A percentile compares a stretch with the other conserved stretches of the same genome.
These are phyloP conservation scores for Alcedo quadribrachys DNA, from an alignment of 2,797 vertebrate genomes.

Conservation along the genomic window DNA sequence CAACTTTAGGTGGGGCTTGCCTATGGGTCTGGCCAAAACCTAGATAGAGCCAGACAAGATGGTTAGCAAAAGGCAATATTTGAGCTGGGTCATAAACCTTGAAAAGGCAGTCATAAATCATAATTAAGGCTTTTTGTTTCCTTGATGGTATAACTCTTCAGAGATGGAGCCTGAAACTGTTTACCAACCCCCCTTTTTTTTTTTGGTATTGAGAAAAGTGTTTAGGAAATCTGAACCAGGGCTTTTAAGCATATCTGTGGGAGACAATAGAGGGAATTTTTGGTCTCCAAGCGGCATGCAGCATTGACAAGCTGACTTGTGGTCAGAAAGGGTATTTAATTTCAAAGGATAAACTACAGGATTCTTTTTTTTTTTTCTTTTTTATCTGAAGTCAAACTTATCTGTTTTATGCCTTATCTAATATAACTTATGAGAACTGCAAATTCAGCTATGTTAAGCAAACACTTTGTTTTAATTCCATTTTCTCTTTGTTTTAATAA, in stretches of 20 bases:
- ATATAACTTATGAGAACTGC: slow-evolving; percentile 48
- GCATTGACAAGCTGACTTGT: slow-evolving; percentile 27
- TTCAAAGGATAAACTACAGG: slow-evolving; percentile 46
- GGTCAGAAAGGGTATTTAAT: slow-evolving; percentile 52
- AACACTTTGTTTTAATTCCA: slow-evolving; percentile 44
- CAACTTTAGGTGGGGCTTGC: neutral
- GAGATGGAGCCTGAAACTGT: slow-evolving; percentile 46
- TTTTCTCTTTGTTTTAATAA: slow-evolving; percentile 63
- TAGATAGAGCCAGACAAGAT: neutral
- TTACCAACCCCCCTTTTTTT: slow-evolving; percentile 38
- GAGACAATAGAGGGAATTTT: slow-evolving; percentile 48
- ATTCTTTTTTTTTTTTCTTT: neutral
- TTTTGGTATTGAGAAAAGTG: neutral
- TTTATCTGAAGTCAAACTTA: slow-evolving; percentile 39
- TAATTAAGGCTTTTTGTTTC: slow-evolving; percentile 45
- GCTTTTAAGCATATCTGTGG: slow-evolving; percentile 43
- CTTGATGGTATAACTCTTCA: neutral
- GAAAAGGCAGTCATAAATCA: slow-evolving; percentile 48
- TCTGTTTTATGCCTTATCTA: slow-evolving; percentile 48
- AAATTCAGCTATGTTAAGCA: slow-evolving; percentile 48
- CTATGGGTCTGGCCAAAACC: slow-evolving; percentile 23
- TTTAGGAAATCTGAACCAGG: slow-evolving; percentile 29
- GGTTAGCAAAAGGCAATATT: slow-evolving; percentile 41
- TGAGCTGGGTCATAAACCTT: slow-evolving; percentile 50
- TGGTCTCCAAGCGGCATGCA: slow-evolving; percentile 8